These are phyloP conservation scores for Hestina assimilis DNA, from an alignment of 1,140 invertebrate species.

Conservation along the genomic window DNA sequence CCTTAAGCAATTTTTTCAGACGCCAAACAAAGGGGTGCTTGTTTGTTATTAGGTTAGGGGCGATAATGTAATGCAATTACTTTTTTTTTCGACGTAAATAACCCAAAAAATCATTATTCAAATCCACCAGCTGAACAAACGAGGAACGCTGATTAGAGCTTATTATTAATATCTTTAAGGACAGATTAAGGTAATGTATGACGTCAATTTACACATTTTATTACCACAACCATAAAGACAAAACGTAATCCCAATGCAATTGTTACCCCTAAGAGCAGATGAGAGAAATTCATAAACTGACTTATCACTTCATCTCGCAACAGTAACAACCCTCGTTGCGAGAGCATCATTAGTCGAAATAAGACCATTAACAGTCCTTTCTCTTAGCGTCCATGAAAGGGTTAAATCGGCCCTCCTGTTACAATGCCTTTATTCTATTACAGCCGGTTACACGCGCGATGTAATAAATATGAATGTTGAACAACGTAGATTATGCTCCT, in stretches of 20 bases:
- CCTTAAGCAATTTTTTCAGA: slow-evolving; percentile 77
- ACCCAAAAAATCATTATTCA: slow-evolving; percentile 72
- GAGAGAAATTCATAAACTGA: slow-evolving; percentile 64
- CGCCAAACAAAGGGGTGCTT: slow-evolving; percentile 70
- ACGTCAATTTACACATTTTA: not conserved
- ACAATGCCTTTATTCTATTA: slow-evolving; percentile 76
- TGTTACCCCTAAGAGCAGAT: slow-evolving; percentile 39
- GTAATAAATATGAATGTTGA: slow-evolving; percentile 78
- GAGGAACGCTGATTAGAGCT: slow-evolving; percentile 51
- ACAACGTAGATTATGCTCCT: slow-evolving; percentile 71
- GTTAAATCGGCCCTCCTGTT: slow-evolving; percentile 67
- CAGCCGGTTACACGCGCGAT: slow-evolving; percentile 72
- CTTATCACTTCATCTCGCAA: slow-evolving; percentile 73
- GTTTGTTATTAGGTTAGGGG: slow-evolving; percentile 74
- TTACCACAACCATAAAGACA: not conserved
- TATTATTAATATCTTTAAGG: slow-evolving; percentile 30
- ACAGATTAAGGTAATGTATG: slow-evolving; percentile 14
- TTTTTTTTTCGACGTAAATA: slow-evolving; percentile 64
- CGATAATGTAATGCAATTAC: slow-evolving; percentile 77
- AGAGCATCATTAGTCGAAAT: slow-evolving; percentile 74
- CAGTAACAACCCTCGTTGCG: slow-evolving; percentile 60
- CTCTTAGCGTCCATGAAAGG: slow-evolving; percentile 71
- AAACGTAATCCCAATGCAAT: slow-evolving; percentile 4
- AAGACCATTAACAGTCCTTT: slow-evolving; percentile 77
- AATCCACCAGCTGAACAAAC: slow-evolving; percentile 73